These are phyloP conservation scores for Strigamia transsilvanica DNA, from an alignment of 2,888 invertebrate species.

Conservation along the genomic window DNA sequence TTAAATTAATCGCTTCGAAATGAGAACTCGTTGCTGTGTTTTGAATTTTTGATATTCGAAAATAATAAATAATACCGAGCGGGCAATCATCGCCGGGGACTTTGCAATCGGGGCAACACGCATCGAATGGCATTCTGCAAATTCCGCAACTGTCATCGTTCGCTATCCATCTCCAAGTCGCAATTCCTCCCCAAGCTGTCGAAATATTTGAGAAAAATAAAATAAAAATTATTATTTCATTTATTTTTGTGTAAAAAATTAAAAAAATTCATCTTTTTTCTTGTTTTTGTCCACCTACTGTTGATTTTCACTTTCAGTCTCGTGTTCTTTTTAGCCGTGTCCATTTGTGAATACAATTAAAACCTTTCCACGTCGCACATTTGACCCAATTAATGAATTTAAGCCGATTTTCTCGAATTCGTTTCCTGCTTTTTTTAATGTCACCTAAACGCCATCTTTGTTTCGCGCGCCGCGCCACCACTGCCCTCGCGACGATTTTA, in stretches of 20 bases:
- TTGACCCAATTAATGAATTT: no score
- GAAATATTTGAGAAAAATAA: background rate
- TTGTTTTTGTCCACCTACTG: background rate
- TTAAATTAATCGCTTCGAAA: background rate
- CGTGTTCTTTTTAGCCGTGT: background rate
- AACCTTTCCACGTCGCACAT: no score
- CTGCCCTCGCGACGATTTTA: background rate
- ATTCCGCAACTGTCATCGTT: conserved; percentile 99
- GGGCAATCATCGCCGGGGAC: conserved; percentile 98
- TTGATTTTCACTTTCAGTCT: background rate
- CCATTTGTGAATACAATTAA: background rate
- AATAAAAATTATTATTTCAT: background rate
- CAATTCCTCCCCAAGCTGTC: conserved; percentile 90
- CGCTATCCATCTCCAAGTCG: conserved; percentile 98
- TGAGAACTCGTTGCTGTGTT: background rate
- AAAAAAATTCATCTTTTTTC: background rate
- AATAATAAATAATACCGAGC: conserved; percentile 68
- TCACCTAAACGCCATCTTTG: background rate
- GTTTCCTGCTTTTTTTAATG: background rate
- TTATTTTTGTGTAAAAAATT: background rate
- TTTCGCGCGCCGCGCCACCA: background rate
- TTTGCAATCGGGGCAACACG: conserved; percentile 97
- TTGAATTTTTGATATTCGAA: background rate
- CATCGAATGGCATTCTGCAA: conserved; percentile 98
- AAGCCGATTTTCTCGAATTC: background rate